phyloP scores from a whole-genome alignment of 2,888 invertebrate genomes.

The Pachymerium ferrugineum region DNA sequence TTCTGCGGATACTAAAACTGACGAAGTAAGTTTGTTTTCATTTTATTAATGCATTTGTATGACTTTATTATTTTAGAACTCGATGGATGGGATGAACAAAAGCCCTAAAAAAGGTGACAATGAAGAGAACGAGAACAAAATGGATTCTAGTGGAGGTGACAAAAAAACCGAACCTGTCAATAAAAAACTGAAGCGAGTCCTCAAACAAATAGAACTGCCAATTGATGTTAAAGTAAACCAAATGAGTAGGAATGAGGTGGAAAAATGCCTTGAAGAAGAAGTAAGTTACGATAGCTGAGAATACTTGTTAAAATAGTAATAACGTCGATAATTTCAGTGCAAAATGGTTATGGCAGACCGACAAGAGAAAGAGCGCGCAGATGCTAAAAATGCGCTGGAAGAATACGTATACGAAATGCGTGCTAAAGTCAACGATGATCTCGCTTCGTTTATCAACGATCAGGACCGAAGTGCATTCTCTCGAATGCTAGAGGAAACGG shows the following conservation, averaged over 20 bases:
- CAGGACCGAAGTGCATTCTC: conserved; percentile 45
- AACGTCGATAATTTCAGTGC: too few species aligned
- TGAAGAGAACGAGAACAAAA: neutral
- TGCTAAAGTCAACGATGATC: conserved; percentile 70
- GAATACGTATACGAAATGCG: conserved; percentile 97
- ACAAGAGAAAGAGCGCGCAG: conserved; percentile 89
- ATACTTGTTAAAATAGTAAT: neutral
- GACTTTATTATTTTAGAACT: neutral
- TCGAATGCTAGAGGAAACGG: conserved; percentile 69
- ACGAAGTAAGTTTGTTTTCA: neutral
- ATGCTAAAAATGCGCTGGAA: conserved; percentile 93
- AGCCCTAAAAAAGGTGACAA: neutral
- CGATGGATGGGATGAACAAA: conserved; percentile 9
- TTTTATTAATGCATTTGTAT: neutral
- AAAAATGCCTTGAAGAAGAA: conserved; percentile 72
- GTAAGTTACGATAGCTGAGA: conserved; percentile 48
- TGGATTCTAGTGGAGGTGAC: neutral
- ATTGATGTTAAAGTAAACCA: conserved; percentile 71
- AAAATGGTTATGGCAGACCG: conserved; percentile 79
- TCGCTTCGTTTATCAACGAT: conserved; percentile 69
- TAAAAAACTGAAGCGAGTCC: conserved; percentile 70
- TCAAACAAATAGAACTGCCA: conserved; percentile 77
- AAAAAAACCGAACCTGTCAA: conserved; percentile 37
- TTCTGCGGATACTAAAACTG: neutral
- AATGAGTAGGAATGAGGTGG: conserved; percentile 64